Conservation (phyloP, 2,797 vertebrate genomes). For the Hylomyscus alleni region DNA sequence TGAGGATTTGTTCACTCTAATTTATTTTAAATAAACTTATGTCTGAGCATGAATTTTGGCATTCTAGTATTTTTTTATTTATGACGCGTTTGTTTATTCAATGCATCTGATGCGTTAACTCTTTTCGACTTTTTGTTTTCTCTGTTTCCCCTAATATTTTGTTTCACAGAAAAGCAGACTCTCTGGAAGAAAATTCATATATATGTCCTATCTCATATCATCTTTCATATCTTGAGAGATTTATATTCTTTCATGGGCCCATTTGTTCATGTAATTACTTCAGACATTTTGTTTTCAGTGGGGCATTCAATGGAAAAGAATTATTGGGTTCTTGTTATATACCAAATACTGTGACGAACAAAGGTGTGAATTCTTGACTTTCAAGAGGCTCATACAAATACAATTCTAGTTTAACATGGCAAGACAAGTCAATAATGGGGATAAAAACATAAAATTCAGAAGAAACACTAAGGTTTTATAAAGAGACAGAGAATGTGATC, state of each 20-base stretch:
- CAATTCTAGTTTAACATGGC: background rate
- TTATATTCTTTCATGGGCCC: background rate
- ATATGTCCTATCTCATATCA: no score
- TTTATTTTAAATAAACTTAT: conserved; percentile 66
- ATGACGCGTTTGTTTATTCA: background rate
- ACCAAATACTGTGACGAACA: background rate
- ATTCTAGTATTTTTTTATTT: background rate
- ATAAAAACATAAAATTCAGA: background rate
- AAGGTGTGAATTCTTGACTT: background rate
- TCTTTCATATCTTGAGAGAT: background rate
- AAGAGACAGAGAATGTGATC: background rate
- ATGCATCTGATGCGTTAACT: background rate
- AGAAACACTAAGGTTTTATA: background rate
- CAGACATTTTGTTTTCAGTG: background rate
- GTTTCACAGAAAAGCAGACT: background rate
- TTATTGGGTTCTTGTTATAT: background rate
- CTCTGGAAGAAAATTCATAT: conserved; percentile 21
- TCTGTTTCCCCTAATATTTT: conserved; percentile 3
- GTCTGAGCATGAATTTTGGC: background rate
- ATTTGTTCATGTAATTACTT: conserved; percentile 17
- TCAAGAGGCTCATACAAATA: background rate
- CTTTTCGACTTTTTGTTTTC: background rate
- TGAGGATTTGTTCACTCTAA: background rate
- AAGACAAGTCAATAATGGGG: background rate
- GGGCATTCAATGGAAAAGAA: background rate